Evolutionary conservation across 2,888 invertebrate species (phyloP).

Genomic region (Cantharis flavilabris): DNA sequence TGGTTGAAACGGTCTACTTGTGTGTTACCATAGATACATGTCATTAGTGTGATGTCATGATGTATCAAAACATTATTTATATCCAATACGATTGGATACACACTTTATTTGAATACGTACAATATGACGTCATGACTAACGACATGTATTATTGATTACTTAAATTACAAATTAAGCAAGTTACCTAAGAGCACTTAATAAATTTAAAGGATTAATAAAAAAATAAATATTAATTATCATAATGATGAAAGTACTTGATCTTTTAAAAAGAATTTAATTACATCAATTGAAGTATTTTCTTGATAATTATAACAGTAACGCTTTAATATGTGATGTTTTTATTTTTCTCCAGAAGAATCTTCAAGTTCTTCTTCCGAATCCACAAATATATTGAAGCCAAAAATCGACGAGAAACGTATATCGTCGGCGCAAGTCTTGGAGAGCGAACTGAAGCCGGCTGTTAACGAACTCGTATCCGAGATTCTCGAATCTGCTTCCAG

Average conservation of each 20-base stretch:
- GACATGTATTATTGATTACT: too few relatives aligned
- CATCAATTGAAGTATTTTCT: not conserved
- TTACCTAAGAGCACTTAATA: not conserved
- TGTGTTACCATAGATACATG: too few relatives aligned
- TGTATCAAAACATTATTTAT: too few relatives aligned
- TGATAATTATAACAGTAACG: not conserved
- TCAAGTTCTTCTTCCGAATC: constrained; percentile 15
- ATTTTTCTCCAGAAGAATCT: constrained; percentile 14
- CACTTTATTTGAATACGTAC: too few relatives aligned
- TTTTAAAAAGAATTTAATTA: not conserved
- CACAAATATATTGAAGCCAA: constrained; percentile 13
- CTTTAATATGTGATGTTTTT: not conserved
- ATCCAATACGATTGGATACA: too few relatives aligned
- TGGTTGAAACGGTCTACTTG: too few relatives aligned
- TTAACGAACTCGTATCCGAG: constrained; percentile 38
- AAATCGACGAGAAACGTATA: constrained; percentile 13
- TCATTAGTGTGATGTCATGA: too few relatives aligned
- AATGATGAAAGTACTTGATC: not conserved
- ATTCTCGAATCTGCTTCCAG: constrained; percentile 29
- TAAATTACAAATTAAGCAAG: too few relatives aligned
- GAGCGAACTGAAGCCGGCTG: constrained; percentile 36
- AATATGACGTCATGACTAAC: too few relatives aligned
- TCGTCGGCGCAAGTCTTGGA: constrained; percentile 7
- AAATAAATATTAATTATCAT: not conserved
- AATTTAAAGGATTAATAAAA: not conserved